Evolutionary conservation across 2,888 invertebrate species (phyloP).

Genomic region (Drosophila setosimentum): DNA sequence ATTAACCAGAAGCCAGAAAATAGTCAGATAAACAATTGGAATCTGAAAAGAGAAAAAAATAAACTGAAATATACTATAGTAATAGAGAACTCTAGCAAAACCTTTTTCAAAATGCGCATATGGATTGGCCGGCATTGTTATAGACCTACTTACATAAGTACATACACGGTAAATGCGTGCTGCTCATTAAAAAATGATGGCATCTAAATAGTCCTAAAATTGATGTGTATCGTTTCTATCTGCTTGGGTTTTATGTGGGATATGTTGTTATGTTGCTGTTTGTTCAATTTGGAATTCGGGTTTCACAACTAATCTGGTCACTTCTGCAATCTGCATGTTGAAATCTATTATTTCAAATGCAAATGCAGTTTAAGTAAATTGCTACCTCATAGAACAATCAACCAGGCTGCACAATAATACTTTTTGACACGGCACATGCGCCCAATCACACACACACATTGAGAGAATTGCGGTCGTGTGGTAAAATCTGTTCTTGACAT

Average conservation of each 20-base stretch:
- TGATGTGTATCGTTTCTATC: no score
- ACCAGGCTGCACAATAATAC: slow-evolving; percentile 30
- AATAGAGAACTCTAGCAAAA: background rate
- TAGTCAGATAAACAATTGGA: no score
- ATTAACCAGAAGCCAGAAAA: no score
- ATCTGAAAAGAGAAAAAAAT: no score
- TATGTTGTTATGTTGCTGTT: no score
- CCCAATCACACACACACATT: background rate
- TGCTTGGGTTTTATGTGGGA: no score
- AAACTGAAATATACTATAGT: background rate
- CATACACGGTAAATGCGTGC: no score
- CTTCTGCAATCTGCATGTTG: slow-evolving; percentile 24
- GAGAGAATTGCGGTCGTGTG: slow-evolving; percentile 5
- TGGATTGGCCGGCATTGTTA: background rate
- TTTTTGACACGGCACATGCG: slow-evolving; percentile 46
- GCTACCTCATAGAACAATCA: slow-evolving; percentile 70
- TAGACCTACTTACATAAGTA: no score
- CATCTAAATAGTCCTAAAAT: no score
- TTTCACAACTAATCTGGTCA: background rate
- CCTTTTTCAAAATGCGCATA: background rate
- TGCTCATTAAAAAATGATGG: no score
- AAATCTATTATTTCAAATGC: slow-evolving; percentile 13
- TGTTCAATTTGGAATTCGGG: background rate
- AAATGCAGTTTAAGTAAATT: slow-evolving; percentile 57
- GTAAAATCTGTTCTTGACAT: slow-evolving; percentile 49